Base-by-base conservation (phyloP, 2,113 vertebrate species). In the Apeltes quadracus region DNA sequence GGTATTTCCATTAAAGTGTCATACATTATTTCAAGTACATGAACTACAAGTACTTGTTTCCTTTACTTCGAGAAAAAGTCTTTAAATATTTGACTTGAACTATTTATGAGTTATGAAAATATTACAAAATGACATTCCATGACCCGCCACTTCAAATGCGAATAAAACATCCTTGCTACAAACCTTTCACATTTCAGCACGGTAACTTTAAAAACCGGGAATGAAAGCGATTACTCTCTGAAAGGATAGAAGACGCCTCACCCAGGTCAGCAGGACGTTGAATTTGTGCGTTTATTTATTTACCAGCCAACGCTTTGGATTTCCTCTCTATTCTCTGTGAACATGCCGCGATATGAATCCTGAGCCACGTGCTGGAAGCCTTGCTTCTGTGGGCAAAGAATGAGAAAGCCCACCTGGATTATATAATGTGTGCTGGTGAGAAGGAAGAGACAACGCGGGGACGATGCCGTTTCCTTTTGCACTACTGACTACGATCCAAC, bases 391-490 rank as follows among this genome's bases (percentile, higher is more conserved):
- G n/a, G n/a, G n/a, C n/a, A 53, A 63, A 46, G 36, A 29, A 53
- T 25, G 41, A 69, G 76, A 72, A 75, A 73, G 25, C 23, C 76
- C 44, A 89, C 69, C 78, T 83, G 79, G 36, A 82, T 75, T 70
- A 70, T 23, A 64, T 48, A 70, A 56, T 58, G 76, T 53, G 65
- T 46, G 38, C 48, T 46, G 27, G 58, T 18, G 56, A 74, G 61
- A 54, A 53, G 57, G 66, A 82, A 62, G 61, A 66, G 59, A 69
- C 76, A 88, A 86, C 69, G 74, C 25, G 3, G n/a, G 63, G 70
- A 75, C 77, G 80, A 85, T 70, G 65, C 58, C 81, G 63, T 86
- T 66, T n/a, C 82, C 75, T 82, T 73, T 76, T 62, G 71, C 82
- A 65, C 67, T 63, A 72, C 65, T 76, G 62, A 84, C 78, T 65